Percentiles rank a stretch among this genome's conserved stretches.
Evolutionary conservation across 37 sponge, comb jelly and placozoan species (phyloP).

Genomic region (Spongilla lacustris): DNA sequence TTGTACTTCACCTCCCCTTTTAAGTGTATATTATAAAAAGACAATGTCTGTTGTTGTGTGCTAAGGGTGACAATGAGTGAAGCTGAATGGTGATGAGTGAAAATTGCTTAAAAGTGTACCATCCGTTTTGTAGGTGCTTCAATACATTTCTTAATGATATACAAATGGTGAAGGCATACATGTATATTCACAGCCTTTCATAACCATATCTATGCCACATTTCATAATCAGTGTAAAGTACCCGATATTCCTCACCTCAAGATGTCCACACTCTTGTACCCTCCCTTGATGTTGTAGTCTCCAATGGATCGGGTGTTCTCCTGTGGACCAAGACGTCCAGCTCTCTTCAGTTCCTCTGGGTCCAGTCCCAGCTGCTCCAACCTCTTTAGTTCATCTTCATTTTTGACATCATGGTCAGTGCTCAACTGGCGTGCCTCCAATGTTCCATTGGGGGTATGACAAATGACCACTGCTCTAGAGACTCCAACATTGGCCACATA

Average conservation of each 20-base stretch:
- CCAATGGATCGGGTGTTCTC: conserved; percentile 95
- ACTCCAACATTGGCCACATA: conserved; percentile 93
- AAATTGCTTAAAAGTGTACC: no score
- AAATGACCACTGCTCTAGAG: conserved; percentile 75
- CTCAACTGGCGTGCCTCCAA: conserved; percentile 65
- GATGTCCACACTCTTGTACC: conserved; percentile 91
- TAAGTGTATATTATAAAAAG: no score
- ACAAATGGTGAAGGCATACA: no score
- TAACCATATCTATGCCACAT: no score
- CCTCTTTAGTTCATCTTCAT: conserved; percentile 82
- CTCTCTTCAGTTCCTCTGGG: conserved; percentile 47
- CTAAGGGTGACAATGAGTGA: no score
- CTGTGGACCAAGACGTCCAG: conserved; percentile 82
- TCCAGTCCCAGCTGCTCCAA: conserved; percentile 73
- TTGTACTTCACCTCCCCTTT: no score
- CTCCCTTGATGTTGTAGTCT: conserved; percentile 88
- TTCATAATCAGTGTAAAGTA: no score
- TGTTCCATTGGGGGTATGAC: conserved; percentile 22
- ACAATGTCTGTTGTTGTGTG: no score
- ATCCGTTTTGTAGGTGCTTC: no score
- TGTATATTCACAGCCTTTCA: no score
- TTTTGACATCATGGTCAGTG: conserved; percentile 84
- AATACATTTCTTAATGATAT: no score
- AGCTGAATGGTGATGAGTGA: no score
- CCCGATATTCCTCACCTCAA: conserved; percentile 54